Base-by-base conservation (phyloP, 2,797 vertebrate genomes). In the Sparus aurata region DNA sequence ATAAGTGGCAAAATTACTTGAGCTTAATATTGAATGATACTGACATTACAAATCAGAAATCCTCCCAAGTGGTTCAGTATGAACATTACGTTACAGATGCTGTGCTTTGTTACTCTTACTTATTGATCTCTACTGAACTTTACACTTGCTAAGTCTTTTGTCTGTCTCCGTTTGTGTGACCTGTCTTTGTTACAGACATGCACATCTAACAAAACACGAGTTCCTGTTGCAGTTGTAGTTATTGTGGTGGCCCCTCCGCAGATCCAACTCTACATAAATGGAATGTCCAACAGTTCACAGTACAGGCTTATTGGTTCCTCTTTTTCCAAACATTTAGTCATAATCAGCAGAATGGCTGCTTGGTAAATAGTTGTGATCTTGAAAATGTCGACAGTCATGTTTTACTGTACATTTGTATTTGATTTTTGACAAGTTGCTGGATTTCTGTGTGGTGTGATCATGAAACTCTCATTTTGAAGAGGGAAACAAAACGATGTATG, bases 151-250 rank as follows among this genome's bases (percentile, higher is more conserved):
- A 4, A 1, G 38, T 10, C 16, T n/a, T 6, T 22, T 18, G 13
- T 46, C 20, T 30, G 20, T 34, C 18, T 65, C 34, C 77, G 54
- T 49, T 50, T 23, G 17, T 0, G 0, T 23, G 25, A 10, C 10
- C 27, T 0, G 0, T 1, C 25, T 30, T 41, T 25, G 3, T 50
- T 12, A 73, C 27, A 43, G n/a, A 74, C 17, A 20, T 25, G 9
- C 11, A 46, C 16, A 12, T 22, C 3, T 17, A 60, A 30, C 3
- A 49, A 45, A 63, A 17, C 23, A 17, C 11, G 1, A 67, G 47
- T 75, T 85, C 9, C 60, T 43, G 60, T 34, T 38, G n/a, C n/a
- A n/a, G n/a, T n/a, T n/a, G n/a, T n/a, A n/a, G n/a, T 41, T 43
- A 4, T 5, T 12, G 12, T 8, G 30, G 18, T 55, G 27, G 52